Conservation (phyloP, 1,140 invertebrate genomes). For the Chrysomallon squamiferum region DNA sequence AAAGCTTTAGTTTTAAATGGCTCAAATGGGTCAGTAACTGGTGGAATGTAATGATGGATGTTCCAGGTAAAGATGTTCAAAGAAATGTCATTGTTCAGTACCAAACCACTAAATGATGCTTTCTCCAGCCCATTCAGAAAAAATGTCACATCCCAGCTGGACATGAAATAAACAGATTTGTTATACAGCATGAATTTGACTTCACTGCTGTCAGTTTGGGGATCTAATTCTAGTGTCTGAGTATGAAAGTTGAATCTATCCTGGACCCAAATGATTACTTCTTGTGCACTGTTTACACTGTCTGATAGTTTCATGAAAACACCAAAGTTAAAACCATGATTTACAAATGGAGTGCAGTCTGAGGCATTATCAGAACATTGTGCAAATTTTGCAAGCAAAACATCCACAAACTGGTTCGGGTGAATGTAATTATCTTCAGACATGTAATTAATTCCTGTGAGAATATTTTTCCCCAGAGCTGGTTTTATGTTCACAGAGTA, state of each 20-base stretch:
- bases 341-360: neutral
- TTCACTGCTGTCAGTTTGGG: neutral
- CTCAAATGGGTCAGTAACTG: neutral
- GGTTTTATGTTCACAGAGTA: neutral
- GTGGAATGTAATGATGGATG: neutral
- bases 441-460: neutral
- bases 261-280: neutral
- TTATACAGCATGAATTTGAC: neutral
- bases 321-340: neutral
- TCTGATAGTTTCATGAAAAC: neutral
- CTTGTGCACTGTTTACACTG: neutral
- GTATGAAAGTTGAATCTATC: slow-evolving; percentile 1
- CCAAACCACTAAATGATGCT: neutral
- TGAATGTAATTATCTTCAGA: neutral
- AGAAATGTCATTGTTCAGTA: neutral
- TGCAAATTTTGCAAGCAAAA: neutral
- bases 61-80: neutral
- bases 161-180: neutral
- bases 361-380: neutral
- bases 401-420: too few species aligned
- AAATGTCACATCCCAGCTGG: neutral
- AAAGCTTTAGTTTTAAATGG: neutral
- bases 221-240: neutral
- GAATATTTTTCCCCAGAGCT: neutral
- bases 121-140: neutral